phyloP scores from a whole-genome alignment of 2,888 invertebrate genomes.

The Netelia virgata region DNA sequence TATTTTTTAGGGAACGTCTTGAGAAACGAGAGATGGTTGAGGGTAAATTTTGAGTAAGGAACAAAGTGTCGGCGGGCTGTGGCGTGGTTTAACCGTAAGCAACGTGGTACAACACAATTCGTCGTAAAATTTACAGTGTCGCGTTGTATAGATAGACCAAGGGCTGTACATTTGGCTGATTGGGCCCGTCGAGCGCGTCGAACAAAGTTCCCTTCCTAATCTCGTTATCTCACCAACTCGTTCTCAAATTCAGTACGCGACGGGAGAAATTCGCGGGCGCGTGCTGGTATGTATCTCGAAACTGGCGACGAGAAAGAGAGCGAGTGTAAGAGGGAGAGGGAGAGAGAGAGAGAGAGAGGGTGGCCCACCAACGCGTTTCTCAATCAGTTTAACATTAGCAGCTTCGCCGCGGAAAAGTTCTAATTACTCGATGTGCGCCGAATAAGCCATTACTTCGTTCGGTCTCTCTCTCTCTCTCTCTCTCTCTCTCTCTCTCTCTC shows the following conservation, averaged over 20 bases:
- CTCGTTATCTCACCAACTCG: constrained; percentile 79
- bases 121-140: constrained; percentile 39
- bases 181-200: constrained; percentile 74
- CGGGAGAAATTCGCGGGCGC: constrained; percentile 38
- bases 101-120: constrained; percentile 38
- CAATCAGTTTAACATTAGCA: constrained; percentile 82
- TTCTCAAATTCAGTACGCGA: constrained; percentile 78
- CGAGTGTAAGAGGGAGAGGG: too few relatives aligned
- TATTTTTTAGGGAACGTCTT: too few relatives aligned
- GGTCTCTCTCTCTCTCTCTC: not conserved
- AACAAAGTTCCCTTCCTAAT: constrained; percentile 83
- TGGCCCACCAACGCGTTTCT: constrained; percentile 71
- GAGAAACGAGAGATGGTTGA: too few relatives aligned
- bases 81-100: constrained; percentile 14
- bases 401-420: constrained; percentile 78
- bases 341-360: too few relatives aligned
- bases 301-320: constrained; percentile 17
- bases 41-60: constrained; percentile 19
- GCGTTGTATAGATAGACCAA: constrained; percentile 1
- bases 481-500: not conserved
- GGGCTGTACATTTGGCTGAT: constrained; percentile 75
- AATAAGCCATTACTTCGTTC: constrained; percentile 78
- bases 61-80: not conserved
- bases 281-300: constrained; percentile 5
- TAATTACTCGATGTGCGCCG: constrained; percentile 80